Conservation (phyloP, 2,888 invertebrate genomes). For the Agonopterix arenella region DNA sequence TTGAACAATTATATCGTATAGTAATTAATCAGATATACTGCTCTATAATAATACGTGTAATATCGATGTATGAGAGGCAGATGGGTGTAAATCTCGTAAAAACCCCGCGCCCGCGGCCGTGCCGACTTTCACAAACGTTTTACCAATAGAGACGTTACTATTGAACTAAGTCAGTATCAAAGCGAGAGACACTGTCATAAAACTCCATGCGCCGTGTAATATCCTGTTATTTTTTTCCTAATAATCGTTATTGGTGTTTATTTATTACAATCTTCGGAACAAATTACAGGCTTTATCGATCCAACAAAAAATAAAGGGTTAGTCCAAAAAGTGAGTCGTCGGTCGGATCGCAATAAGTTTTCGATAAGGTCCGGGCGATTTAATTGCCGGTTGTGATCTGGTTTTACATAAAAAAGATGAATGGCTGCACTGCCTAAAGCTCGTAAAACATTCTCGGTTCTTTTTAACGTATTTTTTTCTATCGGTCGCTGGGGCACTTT, state of each 20-base stretch:
- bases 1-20: constrained; percentile 57
- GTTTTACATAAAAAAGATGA: constrained; percentile 76
- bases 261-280: constrained; percentile 70
- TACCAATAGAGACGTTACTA: constrained; percentile 71
- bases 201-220: constrained; percentile 58
- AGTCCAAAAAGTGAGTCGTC: constrained; percentile 75
- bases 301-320: constrained; percentile 73
- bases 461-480: constrained; percentile 58
- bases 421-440: constrained; percentile 66
- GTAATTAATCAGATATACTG: constrained; percentile 66
- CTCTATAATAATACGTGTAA: constrained; percentile 70
- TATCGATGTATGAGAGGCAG: constrained; percentile 55
- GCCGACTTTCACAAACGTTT: constrained; percentile 65
- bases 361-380: constrained; percentile 74
- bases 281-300: constrained; percentile 74
- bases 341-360: constrained; percentile 74
- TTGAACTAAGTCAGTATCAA: constrained; percentile 52
- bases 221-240: constrained; percentile 75
- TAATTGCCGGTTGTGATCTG: constrained; percentile 76
- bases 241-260: constrained; percentile 77
- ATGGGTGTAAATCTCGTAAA: constrained; percentile 62
- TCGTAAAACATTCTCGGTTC: constrained; percentile 60
- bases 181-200: constrained; percentile 59
- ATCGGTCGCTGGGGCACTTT: constrained; percentile 58
- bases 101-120: constrained; percentile 52